Evolutionary conservation across 2,113 vertebrate genomes (phyloP), one percentile per base, ranked within the genome.

Genomic region (Anhinga rufa): DNA sequence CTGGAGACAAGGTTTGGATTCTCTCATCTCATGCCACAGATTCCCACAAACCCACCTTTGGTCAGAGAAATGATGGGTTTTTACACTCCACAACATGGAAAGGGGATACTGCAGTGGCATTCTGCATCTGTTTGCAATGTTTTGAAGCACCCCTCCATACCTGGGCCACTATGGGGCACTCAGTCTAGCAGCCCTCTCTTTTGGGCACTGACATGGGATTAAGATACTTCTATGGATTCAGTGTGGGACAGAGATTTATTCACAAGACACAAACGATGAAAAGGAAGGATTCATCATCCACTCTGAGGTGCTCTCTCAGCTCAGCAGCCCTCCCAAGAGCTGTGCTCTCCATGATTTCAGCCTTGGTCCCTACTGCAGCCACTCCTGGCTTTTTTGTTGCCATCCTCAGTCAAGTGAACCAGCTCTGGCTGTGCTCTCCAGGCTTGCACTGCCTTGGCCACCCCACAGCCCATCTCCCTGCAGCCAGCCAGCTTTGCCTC

Each of bases 201-300:
- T 40, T 25, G n/a, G 65, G 24, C 7, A n/a, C 0, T 1, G 17
- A 6, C 20, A 0, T 46, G 19, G 24, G 24, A 15, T 58, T 60
- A 12, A 40, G 49, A 76, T 4, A 57, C 17, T 8, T 58, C 52
- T 62, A 17, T 17, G 14, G 66, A 19, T 52, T 61, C 62, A 20
- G 7, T 74, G 25, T 6, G 17, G 38, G 29, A 12, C 2, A 52
- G 38, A 13, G 5, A 14, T 75, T 62, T 58, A 40, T 22, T n/a
- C 61, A 78, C 55, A 86, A 32, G 29, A 58, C 58, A 13, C 4
- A 51, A 68, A 22, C 13, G 22, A 12, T 6, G 15, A 44, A n/a
- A 31, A 84, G 20, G 20, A 22, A 80, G 25, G 16, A 12, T 20
- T 57, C 44, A 15, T 31, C 22, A 24, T 8, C 21, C 25, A 11